These are phyloP conservation scores for Schrankia costaestrigalis DNA, from an alignment of 2,888 invertebrate genomes.

Conservation along the genomic window DNA sequence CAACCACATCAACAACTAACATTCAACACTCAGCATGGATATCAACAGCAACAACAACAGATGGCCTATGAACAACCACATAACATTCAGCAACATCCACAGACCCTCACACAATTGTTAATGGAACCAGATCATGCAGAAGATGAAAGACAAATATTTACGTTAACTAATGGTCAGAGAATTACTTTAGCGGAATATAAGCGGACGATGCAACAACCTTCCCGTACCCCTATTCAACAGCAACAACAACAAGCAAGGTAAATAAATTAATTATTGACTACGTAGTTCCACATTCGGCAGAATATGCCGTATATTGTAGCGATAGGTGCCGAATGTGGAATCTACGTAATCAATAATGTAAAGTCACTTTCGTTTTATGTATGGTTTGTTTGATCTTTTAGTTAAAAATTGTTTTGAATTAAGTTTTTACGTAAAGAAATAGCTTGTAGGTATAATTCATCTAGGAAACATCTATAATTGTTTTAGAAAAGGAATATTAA, in stretches of 20 bases:
- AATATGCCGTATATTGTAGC: no score
- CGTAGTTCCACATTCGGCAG: not conserved
- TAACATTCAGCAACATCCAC: conserved; percentile 51
- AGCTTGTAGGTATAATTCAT: not conserved
- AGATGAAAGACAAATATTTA: conserved; percentile 66
- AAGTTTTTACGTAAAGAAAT: not conserved
- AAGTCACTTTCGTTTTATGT: no score
- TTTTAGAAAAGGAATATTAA: no score
- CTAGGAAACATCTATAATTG: no score
- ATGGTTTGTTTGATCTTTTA: not conserved
- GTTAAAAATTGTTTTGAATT: not conserved
- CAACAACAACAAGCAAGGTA: conserved; percentile 60
- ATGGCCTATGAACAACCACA: conserved; percentile 51
- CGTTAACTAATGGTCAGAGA: conserved; percentile 64
- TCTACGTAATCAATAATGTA: no score
- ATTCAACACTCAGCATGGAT: conserved; percentile 53
- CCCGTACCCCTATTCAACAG: conserved; percentile 53
- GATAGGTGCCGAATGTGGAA: no score
- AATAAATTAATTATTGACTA: conserved; percentile 2
- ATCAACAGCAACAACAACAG: conserved; percentile 49
- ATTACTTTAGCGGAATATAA: conserved; percentile 72
- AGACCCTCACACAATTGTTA: conserved; percentile 51
- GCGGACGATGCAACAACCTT: conserved; percentile 53
- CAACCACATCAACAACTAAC: conserved; percentile 43
- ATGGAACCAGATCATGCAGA: conserved; percentile 62